Percentiles rank a stretch among this genome's conserved stretches.
Evolutionary conservation across 2,888 invertebrate genomes (phyloP).

Genomic region (Trichogramma evanescens): DNA sequence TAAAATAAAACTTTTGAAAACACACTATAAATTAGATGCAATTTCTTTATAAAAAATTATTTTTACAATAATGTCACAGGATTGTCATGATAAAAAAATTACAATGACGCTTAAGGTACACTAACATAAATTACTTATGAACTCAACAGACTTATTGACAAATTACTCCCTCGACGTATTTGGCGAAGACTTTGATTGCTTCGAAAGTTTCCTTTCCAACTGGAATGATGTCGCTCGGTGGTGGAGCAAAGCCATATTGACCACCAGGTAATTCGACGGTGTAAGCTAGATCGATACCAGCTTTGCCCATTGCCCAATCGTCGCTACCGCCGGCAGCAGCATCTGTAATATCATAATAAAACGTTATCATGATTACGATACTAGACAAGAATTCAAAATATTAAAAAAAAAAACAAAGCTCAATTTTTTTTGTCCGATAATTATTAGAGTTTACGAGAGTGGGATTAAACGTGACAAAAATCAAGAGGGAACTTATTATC

Average conservation of each 20-base stretch:
- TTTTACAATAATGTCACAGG: background rate
- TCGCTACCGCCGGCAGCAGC: slow-evolving; percentile 58
- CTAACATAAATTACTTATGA: background rate
- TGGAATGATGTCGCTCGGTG: slow-evolving; percentile 52
- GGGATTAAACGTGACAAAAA: no score
- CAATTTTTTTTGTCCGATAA: no score
- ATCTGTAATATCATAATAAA: slow-evolving; percentile 37
- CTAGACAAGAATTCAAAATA: no score
- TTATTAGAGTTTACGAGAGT: no score
- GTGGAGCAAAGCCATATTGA: slow-evolving; percentile 53
- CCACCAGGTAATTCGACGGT: slow-evolving; percentile 60
- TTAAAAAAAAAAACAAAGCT: no score
- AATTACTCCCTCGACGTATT: slow-evolving; percentile 34
- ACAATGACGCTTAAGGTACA: background rate
- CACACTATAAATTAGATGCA: no score
- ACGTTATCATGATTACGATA: no score
- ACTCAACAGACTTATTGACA: background rate
- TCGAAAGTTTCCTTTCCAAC: slow-evolving; percentile 58
- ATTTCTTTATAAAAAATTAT: background rate
- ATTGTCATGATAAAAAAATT: background rate
- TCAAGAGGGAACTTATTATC: no score
- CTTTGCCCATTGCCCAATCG: slow-evolving; percentile 57
- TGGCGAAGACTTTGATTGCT: slow-evolving; percentile 52
- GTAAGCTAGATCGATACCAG: slow-evolving; percentile 54
- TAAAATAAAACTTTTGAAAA: no score